A percentile compares a stretch with the other conserved stretches of the same genome.
Evolutionary conservation across 2,797 vertebrate genomes (phyloP).

Genomic region (Enteromius anoplus): DNA sequence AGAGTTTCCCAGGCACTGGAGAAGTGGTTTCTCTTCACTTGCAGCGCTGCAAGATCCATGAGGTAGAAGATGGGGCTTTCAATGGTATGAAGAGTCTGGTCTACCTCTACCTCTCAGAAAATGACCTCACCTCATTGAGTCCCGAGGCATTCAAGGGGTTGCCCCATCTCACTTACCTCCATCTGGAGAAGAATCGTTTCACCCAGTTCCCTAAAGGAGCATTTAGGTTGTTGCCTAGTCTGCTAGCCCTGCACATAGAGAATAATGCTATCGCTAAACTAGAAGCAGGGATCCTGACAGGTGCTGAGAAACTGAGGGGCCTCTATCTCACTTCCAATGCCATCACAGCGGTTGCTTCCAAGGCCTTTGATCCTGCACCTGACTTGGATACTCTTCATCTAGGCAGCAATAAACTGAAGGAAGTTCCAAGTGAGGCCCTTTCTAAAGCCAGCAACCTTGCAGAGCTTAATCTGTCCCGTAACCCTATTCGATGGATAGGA

Average conservation of each 20-base stretch:
- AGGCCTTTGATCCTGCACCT: slow-evolving; percentile 74
- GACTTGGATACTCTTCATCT: slow-evolving; percentile 88
- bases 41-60: slow-evolving; percentile 84
- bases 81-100: slow-evolving; percentile 84
- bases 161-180: slow-evolving; percentile 85
- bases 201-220: slow-evolving; percentile 74
- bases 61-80: slow-evolving; percentile 81
- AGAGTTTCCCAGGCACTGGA: slow-evolving; percentile 80
- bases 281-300: slow-evolving; percentile 69
- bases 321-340: slow-evolving; percentile 86
- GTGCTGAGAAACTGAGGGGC: slow-evolving; percentile 75
- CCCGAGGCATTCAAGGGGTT: slow-evolving; percentile 81
- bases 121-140: slow-evolving; percentile 79
- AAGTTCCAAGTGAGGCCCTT: slow-evolving; percentile 83
- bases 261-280: slow-evolving; percentile 81
- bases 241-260: slow-evolving; percentile 89
- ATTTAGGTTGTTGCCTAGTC: slow-evolving; percentile 82
- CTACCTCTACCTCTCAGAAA: slow-evolving; percentile 93
- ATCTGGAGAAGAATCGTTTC: slow-evolving; percentile 89
- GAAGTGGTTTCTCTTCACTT: slow-evolving; percentile 89
- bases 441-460: slow-evolving; percentile 71
- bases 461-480: slow-evolving; percentile 85
- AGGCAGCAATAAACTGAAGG: slow-evolving; percentile 82
- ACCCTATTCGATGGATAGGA: slow-evolving; percentile 80
- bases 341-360: slow-evolving; percentile 71